These are phyloP conservation scores for Bucco capensis DNA, from an alignment of 2,113 vertebrate genomes.

Conservation along the genomic window DNA sequence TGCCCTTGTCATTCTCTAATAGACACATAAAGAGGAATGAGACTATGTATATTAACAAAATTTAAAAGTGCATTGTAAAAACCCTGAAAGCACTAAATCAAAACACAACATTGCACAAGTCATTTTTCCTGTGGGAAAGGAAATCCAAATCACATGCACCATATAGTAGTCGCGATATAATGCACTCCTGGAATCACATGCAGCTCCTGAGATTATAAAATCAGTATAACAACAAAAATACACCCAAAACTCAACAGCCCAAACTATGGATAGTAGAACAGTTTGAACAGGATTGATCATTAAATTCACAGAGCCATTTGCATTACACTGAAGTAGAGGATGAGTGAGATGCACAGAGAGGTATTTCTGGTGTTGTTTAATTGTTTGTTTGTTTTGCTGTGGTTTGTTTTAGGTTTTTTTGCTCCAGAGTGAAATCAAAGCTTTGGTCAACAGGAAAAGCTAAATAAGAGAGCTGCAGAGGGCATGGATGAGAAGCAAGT, in stretches of 20 bases:
- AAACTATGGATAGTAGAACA: neutral
- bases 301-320: neutral
- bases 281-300: neutral
- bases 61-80: neutral
- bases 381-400: too few species aligned
- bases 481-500: neutral
- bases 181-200: neutral
- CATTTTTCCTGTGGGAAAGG: neutral
- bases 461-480: neutral
- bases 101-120: neutral
- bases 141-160: neutral
- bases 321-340: neutral
- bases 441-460: neutral
- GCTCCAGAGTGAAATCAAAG: neutral
- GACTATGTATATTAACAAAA: neutral
- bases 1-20: neutral
- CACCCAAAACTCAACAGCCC: fast-evolving
- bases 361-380: neutral
- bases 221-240: neutral
- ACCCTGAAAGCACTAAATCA: neutral
- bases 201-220: neutral
- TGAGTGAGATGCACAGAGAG: neutral
- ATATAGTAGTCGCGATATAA: neutral
- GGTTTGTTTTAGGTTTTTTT: neutral
- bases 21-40: neutral